phyloP scores from a whole-genome alignment of 2,888 invertebrate species.

The Clusia tigrina region DNA sequence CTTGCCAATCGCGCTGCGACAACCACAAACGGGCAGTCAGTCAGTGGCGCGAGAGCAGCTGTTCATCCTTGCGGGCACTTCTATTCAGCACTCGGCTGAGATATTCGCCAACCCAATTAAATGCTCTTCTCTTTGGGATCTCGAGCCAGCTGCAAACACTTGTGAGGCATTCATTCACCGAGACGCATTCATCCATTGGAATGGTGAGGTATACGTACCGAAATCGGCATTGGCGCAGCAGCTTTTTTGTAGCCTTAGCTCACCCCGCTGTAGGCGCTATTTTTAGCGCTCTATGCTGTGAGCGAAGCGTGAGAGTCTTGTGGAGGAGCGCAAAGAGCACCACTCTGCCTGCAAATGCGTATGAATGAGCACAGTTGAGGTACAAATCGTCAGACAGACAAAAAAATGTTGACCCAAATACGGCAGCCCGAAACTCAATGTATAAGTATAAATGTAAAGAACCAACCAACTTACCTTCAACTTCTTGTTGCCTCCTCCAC shows the following conservation, averaged over 20 bases:
- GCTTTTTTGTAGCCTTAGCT: too few relatives aligned
- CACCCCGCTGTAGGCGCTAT: constrained; percentile 34
- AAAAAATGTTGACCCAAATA: too few relatives aligned
- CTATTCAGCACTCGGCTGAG: neutral
- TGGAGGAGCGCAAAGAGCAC: too few relatives aligned
- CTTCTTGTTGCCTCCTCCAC: constrained; percentile 63
- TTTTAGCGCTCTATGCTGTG: constrained; percentile 43
- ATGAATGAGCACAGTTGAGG: too few relatives aligned
- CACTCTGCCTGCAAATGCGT: too few relatives aligned
- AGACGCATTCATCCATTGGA: constrained; percentile 43
- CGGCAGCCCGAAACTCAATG: neutral
- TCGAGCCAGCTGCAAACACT: constrained; percentile 43
- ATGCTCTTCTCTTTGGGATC: neutral
- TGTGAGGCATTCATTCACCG: constrained; percentile 50
- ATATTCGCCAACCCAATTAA: neutral
- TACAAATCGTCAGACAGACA: too few relatives aligned
- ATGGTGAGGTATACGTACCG: constrained; percentile 1
- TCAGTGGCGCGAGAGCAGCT: too few relatives aligned
- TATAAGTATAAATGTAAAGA: neutral
- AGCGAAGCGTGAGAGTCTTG: neutral
- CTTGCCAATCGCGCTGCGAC: neutral
- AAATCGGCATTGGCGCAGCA: neutral
- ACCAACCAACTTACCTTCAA: constrained; percentile 56
- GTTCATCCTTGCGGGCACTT: too few relatives aligned
- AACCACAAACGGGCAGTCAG: neutral